Base-by-base conservation (phyloP, 30 jellyfish, hydroid and myxozoan species). In the Catostylus mosaicus region DNA sequence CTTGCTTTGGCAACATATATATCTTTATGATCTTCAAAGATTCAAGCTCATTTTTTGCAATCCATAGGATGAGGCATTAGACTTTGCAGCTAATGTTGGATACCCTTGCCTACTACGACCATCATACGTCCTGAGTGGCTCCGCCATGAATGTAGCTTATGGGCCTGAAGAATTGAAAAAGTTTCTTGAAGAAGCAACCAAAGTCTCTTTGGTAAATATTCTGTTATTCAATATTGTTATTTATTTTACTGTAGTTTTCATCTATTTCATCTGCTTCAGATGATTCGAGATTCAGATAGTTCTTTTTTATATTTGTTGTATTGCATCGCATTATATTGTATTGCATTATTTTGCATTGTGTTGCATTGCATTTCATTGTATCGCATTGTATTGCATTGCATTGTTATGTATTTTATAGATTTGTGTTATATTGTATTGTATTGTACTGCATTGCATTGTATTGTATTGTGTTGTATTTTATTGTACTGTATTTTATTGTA, bases 101-200 rank as follows among this genome's bases (percentile, higher is more conserved):
- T 85, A 85, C 63, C 96, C 96, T 1, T 85, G 89, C 40, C 63
- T 85, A 61, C 63, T 85, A 16, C 84, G 96, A 26, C 96, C 96
- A 1, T 85, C 96, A 0, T 85, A 72, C 46, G 96, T 85, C 8
- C 89, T 85, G 30, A 76, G 96, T 76, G 96, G 96, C 19, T 76
- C 89, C 6, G 96, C 96, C 23, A 85, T 85, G 96, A 76, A 85
- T 40, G 89, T 85, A 0, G 96, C 89, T 3, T 85, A 85, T 54
- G 86, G 81, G 6, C 89, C 96, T 7, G 89, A 75, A 19, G 96
- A 85, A 69, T 78, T 85, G 31, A 85, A 85, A 47, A 68, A 56
- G 26, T 85, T 59, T 45, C 89, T 85, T 16, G 67, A 66, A 18
- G 96, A 85, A 65, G 96, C 96, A 30, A 76, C 63, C 77, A 47